Base-by-base conservation (phyloP, 2,113 vertebrate species). In the Macaca mulatta region DNA sequence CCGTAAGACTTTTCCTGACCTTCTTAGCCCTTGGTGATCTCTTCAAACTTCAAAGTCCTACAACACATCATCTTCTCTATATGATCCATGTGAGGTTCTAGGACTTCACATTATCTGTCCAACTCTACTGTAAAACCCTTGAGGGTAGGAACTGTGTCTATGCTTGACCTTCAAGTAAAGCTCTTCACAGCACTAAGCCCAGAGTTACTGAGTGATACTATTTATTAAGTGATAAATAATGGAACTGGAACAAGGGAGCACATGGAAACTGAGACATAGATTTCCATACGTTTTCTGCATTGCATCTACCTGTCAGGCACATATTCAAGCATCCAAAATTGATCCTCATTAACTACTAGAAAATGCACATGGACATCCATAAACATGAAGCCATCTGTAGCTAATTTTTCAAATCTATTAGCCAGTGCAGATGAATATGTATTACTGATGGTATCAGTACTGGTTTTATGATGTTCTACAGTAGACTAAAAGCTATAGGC, bases 311-410 rank as follows among this genome's bases (percentile, higher is more conserved):
- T 97, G 70, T 67, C 86, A 93, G 69, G 75, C 40, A 90, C 35
- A 79, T 57, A 82, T 12, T 50, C 64, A 88, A 83, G 88, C 5
- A 11, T 38, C 27, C 25, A 18, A 91, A 95, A 96, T 8, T 11
- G 45, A 94, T 72, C 48, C 48, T 96, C 78, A 96, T 90, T 96
- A 96, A 90, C 80, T 90, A 22, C 7, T 93, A 84, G 20, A 90
- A 96, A 95, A 45, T 90, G 77, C 18, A 0, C 85, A 64, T 83
- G 89, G 92, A 93, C n/a, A 96, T 97, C 87, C 97, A 97, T 97
- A 98, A 97, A 97, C 92, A 97, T 97, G 95, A 96, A 97, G 40
- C 88, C 88, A 96, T 97, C 95, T 97, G 92, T 43, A 94, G 92
- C 87, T 98, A 92, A 96, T 98, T 97, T 96, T 95, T 97, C 87